Conservation (phyloP, 2,888 invertebrate species). For the Aspidiotus destructor region DNA sequence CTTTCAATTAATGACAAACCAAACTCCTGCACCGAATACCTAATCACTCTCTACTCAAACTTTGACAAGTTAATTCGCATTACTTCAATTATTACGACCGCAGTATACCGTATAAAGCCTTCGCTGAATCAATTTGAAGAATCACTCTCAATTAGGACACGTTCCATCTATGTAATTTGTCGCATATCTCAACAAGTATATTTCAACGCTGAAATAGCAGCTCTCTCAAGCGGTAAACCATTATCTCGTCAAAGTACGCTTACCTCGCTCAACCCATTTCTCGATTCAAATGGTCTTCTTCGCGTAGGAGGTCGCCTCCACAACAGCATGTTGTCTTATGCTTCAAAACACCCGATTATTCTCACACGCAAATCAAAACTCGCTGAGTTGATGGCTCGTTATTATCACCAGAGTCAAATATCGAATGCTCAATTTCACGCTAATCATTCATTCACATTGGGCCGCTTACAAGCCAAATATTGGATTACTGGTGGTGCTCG, state of each 20-base stretch:
- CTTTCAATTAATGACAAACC: no score
- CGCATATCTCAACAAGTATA: background rate
- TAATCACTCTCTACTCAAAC: slow-evolving; percentile 4
- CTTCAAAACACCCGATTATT: no score
- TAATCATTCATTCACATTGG: background rate
- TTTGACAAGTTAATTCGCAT: slow-evolving; percentile 10
- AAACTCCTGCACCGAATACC: background rate
- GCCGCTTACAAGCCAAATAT: background rate
- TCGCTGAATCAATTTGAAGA: background rate
- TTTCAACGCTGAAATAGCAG: background rate
- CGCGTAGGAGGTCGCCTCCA: no score
- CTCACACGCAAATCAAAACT: no score
- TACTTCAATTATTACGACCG: background rate
- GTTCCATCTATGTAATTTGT: background rate
- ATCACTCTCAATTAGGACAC: background rate
- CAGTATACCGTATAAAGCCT: background rate
- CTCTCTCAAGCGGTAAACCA: background rate
- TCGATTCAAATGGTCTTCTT: no score
- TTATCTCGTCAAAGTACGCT: background rate
- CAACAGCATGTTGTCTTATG: no score
- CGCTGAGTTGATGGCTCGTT: no score
- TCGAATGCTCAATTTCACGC: no score
- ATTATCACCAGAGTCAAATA: no score
- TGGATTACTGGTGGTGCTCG: slow-evolving; percentile 5
- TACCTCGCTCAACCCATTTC: background rate